A percentile compares a stretch with the other conserved stretches of the same genome.
Evolutionary conservation across 2,113 vertebrate genomes (phyloP).

Genomic region (Elgaria multicarinata): DNA sequence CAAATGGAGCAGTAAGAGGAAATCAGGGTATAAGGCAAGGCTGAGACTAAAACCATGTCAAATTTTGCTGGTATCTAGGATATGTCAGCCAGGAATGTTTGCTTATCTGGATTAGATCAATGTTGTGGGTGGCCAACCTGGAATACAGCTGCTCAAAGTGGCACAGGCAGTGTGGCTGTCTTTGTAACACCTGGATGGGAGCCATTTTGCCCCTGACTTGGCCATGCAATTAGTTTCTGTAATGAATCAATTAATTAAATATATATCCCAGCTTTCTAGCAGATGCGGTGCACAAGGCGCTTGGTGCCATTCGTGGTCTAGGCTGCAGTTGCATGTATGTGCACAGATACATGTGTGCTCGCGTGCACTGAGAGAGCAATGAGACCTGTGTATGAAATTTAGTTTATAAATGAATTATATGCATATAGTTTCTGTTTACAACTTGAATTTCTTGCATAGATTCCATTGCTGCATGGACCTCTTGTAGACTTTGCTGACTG

Average conservation of each 20-base stretch:
- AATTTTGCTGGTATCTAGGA: neutral
- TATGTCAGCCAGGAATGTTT: too few species aligned
- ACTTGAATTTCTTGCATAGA: neutral
- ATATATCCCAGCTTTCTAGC: too few species aligned
- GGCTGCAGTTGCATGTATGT: neutral
- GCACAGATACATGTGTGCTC: neutral
- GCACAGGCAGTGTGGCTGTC: neutral
- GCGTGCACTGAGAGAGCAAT: neutral
- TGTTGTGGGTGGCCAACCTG: neutral
- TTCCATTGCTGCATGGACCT: neutral
- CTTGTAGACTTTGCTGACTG: neutral
- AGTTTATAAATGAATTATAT: neutral
- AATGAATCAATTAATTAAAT: too few species aligned
- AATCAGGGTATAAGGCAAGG: neutral
- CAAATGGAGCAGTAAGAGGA: neutral
- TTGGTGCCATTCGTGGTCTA: neutral
- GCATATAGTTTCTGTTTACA: neutral
- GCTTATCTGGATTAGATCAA: neutral
- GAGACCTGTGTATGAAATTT: neutral
- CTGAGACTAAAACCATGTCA: neutral
- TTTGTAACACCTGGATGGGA: neutral
- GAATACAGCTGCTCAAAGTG: neutral
- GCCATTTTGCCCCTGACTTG: neutral
- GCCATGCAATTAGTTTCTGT: too few species aligned
- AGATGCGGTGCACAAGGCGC: too few species aligned